These are phyloP conservation scores for Petromus typicus DNA, from an alignment of 2,113 vertebrate genomes.

Conservation along the genomic window DNA sequence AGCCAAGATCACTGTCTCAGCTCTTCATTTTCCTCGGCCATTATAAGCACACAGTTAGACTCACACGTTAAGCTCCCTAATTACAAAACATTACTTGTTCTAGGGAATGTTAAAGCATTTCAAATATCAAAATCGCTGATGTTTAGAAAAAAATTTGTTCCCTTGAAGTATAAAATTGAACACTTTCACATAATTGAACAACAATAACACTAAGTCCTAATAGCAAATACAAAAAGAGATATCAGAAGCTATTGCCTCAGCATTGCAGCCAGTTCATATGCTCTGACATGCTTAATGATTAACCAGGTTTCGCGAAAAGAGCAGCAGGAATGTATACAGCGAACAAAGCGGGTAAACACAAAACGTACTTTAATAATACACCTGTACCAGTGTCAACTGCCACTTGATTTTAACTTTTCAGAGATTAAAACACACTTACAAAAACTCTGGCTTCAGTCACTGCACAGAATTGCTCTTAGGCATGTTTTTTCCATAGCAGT, in stretches of 20 bases:
- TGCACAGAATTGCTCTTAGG: not conserved
- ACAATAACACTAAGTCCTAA: slow-evolving; percentile 38
- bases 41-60: not conserved
- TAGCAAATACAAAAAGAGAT: slow-evolving; percentile 30
- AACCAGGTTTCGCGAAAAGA: slow-evolving; percentile 49
- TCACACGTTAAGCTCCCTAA: not conserved
- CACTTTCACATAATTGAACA: not conserved
- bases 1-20: slow-evolving; percentile 37
- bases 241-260: slow-evolving; percentile 54
- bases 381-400: not conserved
- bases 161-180: not conserved
- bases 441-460: not conserved
- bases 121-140: not conserved
- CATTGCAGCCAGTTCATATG: slow-evolving; percentile 15
- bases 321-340: not conserved
- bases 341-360: not conserved
- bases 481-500: not conserved
- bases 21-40: not conserved
- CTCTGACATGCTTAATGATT: slow-evolving; percentile 62
- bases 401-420: slow-evolving; percentile 17
- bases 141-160: not conserved
- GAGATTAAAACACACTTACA: not conserved
- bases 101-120: not conserved
- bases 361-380: not conserved
- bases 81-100: slow-evolving; percentile 17